Evolutionary conservation across 1,140 invertebrate genomes (phyloP), one percentile per base, ranked within the genome.

Genomic region (Drosophila asahinai): DNA sequence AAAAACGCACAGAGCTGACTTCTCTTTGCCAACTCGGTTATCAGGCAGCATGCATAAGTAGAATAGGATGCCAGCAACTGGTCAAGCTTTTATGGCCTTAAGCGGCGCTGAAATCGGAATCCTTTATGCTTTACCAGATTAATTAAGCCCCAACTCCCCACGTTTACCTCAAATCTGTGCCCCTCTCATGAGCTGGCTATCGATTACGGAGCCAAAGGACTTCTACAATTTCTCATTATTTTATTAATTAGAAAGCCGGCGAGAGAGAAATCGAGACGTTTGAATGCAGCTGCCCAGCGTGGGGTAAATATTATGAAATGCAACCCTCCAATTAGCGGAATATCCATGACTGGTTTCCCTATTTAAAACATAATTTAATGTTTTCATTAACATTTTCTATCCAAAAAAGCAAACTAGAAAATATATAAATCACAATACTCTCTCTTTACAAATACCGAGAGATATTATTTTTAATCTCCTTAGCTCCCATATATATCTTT

Each of bases 301-400:
- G 58, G 42, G 47, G 27, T 49, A 55, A 12, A 55, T 62, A 66
- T 48, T 17, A 54, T 43, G 45, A 74, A 78, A 63, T 70, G 80
- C 83, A 64, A 82, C 61, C 83, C 72, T 55, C 84, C 81, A 77
- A 91, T 90, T 91, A 90, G 82, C 64, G 48, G 52, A 47, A 82
- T 73, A 73, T 77, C 60, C n/a, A 3, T 38, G 30, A 22, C 27
- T 27, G 47, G 12, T 3, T 27, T 40, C 0, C 30, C 11, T 3
- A 36, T 19, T 54, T 33, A 36, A 33, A 36, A 1, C 11, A 19
- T 2, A 8, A 4, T 7, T 4, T 14, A 54, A 19, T 36, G 2
- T 38, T 38, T 38, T 12, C 3, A 38, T 11, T 4, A 38, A 1
- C 11, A 38, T 14, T 38, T 38, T 38, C 9, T 12, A 12, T 12